Evolutionary conservation across 2,888 invertebrate genomes (phyloP).

Genomic region (Chloroclystis v-ata): DNA sequence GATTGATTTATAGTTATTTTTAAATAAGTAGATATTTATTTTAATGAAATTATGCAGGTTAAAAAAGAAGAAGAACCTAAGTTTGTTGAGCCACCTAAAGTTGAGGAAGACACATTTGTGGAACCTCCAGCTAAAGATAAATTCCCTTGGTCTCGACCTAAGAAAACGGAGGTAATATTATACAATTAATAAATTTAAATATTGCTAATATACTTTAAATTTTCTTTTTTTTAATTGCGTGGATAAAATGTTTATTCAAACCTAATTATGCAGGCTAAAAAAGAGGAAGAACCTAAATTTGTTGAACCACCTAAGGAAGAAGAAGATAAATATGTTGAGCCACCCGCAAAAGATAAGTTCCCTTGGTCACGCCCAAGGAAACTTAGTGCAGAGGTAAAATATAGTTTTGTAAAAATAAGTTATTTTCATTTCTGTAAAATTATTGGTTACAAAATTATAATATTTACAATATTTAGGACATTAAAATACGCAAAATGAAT

Average conservation of each 20-base stretch:
- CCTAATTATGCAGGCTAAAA: background rate
- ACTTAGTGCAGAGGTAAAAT: background rate
- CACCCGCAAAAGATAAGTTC: background rate
- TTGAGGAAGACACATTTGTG: slow-evolving; percentile 14
- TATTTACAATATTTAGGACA: slow-evolving; percentile 39
- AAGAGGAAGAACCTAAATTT: background rate
- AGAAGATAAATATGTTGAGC: too few species aligned
- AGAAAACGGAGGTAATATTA: slow-evolving; percentile 40
- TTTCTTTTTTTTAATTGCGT: background rate
- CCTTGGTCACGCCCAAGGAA: background rate
- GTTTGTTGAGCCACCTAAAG: slow-evolving; percentile 12
- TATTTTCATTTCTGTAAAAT: too few species aligned
- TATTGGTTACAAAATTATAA: too few species aligned
- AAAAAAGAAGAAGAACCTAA: slow-evolving; percentile 23
- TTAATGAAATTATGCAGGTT: slow-evolving; percentile 24
- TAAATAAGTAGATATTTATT: too few species aligned
- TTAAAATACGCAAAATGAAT: slow-evolving; percentile 45
- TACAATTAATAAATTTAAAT: too few species aligned
- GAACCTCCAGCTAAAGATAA: slow-evolving; percentile 26
- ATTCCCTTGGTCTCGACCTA: slow-evolving; percentile 24
- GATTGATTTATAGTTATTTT: too few species aligned
- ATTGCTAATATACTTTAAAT: too few species aligned
- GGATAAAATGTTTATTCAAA: background rate
- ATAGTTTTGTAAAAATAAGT: background rate
- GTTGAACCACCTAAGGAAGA: background rate